Evolutionary conservation across 2,797 vertebrate genomes (phyloP).

Genomic region (Dicrostonyx torquatus): DNA sequence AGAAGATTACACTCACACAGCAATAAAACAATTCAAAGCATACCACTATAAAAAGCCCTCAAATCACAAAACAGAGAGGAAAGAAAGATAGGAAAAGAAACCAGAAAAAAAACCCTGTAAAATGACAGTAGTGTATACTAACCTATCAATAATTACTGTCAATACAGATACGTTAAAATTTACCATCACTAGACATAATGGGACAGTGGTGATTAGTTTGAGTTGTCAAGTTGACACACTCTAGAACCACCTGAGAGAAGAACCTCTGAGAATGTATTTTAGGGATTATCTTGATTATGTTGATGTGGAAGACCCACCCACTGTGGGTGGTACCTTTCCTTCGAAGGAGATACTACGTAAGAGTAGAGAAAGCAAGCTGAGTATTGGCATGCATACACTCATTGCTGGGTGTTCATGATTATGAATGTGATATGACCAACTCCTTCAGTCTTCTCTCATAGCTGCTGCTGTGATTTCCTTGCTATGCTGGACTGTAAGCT

Average conservation of each 20-base stretch:
- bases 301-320: no score
- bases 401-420: background rate
- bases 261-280: no score
- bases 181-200: background rate
- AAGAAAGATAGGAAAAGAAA: background rate
- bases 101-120: background rate
- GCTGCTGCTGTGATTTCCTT: background rate
- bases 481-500: background rate
- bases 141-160: background rate
- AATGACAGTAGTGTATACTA: background rate
- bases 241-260: no score
- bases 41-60: background rate
- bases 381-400: background rate
- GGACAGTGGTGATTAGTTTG: background rate
- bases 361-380: no score
- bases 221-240: background rate
- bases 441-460: background rate
- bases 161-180: background rate
- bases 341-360: no score
- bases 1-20: background rate
- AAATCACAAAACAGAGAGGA: background rate
- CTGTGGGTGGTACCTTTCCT: no score
- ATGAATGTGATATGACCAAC: background rate
- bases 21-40: background rate
- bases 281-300: no score